Percentiles rank a stretch among this genome's conserved stretches.
Conservation (phyloP, 2,113 vertebrate genomes). For the Xiphophorus maculatus region DNA sequence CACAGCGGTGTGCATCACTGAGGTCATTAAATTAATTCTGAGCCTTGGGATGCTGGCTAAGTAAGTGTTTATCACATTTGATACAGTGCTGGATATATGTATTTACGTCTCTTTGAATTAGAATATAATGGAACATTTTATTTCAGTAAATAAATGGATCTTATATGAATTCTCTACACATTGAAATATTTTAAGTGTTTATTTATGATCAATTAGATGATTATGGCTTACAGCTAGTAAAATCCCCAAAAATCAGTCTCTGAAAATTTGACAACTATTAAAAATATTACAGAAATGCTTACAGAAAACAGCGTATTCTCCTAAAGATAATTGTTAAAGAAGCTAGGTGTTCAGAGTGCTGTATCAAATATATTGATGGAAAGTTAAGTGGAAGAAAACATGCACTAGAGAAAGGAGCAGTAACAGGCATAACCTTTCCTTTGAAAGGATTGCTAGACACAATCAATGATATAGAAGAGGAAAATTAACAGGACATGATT, state of each 20-base stretch:
- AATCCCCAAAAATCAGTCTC: background rate
- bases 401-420: background rate
- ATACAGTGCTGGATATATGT: background rate
- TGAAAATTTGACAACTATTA: background rate
- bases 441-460: background rate
- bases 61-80: constrained; percentile 78
- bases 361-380: background rate
- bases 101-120: background rate
- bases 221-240: background rate
- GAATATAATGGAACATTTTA: background rate
- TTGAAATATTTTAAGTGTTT: background rate
- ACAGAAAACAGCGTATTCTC: background rate
- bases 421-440: background rate
- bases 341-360: background rate
- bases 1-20: constrained; percentile 90
- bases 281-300: background rate
- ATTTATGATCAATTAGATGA: background rate
- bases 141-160: background rate
- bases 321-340: background rate
- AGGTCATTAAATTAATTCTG: constrained; percentile 91
- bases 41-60: constrained; percentile 90
- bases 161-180: background rate
- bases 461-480: background rate
- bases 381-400: background rate
- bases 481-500: too few species aligned